Evolutionary conservation across 2,888 invertebrate species (phyloP).

Genomic region (Diadromus collaris): DNA sequence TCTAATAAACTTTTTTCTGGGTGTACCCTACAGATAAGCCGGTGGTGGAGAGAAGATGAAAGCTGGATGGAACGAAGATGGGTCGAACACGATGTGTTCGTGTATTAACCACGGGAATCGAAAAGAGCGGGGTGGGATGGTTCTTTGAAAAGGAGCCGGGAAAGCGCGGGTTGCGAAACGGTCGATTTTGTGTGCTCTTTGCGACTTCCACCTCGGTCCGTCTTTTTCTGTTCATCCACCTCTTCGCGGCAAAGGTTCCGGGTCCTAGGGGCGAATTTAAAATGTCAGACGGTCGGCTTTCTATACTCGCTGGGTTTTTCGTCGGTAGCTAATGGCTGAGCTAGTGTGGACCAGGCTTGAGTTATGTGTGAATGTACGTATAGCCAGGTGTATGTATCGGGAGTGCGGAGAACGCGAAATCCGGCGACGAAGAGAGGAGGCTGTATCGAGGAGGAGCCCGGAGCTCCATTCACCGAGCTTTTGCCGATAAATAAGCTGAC

Average conservation of each 20-base stretch:
- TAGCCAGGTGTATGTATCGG: neutral
- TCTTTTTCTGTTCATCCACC: neutral
- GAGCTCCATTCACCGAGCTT: conserved; percentile 63
- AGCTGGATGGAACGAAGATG: conserved; percentile 15
- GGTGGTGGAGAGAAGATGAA: conserved; percentile 9
- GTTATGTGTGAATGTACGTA: conserved; percentile 2
- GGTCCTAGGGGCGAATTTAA: conserved; percentile 25
- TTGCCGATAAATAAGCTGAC: conserved; percentile 72
- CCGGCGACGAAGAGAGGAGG: conserved; percentile 12
- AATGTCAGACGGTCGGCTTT: conserved; percentile 16
- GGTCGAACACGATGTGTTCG: conserved; percentile 22
- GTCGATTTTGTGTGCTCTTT: conserved; percentile 6
- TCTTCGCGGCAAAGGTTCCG: conserved; percentile 19
- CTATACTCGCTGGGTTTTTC: conserved; percentile 17
- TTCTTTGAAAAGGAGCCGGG: conserved; percentile 32
- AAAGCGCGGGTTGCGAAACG: conserved; percentile 3
- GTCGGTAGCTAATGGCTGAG: conserved; percentile 1
- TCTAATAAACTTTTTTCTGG: no score
- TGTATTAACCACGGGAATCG: conserved; percentile 45
- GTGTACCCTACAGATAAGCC: conserved; percentile 2
- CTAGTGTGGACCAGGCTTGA: neutral
- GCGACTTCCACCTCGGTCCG: neutral
- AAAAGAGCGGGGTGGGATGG: conserved; percentile 14
- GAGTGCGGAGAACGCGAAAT: conserved; percentile 13
- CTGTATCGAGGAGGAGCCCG: conserved; percentile 45